phyloP scores from a whole-genome alignment of 2,888 invertebrate species.

The Empis stercorea region DNA sequence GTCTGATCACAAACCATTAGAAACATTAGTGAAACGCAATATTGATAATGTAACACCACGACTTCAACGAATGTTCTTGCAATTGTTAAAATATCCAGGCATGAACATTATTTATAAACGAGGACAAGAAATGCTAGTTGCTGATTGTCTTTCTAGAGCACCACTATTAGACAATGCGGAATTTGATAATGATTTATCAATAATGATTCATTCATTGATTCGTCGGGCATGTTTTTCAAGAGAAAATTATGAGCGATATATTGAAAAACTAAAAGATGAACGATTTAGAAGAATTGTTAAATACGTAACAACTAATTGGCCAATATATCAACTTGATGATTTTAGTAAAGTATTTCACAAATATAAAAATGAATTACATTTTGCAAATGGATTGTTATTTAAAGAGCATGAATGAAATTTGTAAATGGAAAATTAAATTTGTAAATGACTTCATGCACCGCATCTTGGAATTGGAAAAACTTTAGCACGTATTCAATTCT shows the following conservation, averaged over 20 bases:
- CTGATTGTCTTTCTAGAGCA: slow-evolving; percentile 15
- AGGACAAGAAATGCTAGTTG: slow-evolving; percentile 20
- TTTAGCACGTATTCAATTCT: too few relatives aligned
- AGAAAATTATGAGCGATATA: background rate
- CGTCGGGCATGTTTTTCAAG: too few relatives aligned
- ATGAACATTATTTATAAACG: slow-evolving; percentile 15
- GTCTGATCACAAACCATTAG: too few relatives aligned
- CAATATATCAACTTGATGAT: slow-evolving; percentile 7
- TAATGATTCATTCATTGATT: too few relatives aligned
- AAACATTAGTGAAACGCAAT: too few relatives aligned
- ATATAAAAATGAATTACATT: slow-evolving; percentile 5
- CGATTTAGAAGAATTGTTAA: background rate
- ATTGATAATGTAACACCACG: slow-evolving; percentile 20
- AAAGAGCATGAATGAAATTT: background rate
- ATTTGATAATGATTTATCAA: too few relatives aligned
- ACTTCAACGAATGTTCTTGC: slow-evolving; percentile 18
- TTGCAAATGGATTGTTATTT: slow-evolving; percentile 9
- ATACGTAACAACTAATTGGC: slow-evolving; percentile 10
- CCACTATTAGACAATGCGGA: slow-evolving; percentile 2
- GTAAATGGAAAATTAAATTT: too few relatives aligned
- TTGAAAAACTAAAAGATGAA: background rate
- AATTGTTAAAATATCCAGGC: too few relatives aligned
- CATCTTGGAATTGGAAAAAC: slow-evolving; percentile 13
- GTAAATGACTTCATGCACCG: slow-evolving; percentile 4
- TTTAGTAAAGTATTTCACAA: slow-evolving; percentile 7